Percentiles rank a stretch among this genome's conserved stretches.
Conservation (phyloP, 1,140 invertebrate species). For the Oncopodura yosiiana region DNA sequence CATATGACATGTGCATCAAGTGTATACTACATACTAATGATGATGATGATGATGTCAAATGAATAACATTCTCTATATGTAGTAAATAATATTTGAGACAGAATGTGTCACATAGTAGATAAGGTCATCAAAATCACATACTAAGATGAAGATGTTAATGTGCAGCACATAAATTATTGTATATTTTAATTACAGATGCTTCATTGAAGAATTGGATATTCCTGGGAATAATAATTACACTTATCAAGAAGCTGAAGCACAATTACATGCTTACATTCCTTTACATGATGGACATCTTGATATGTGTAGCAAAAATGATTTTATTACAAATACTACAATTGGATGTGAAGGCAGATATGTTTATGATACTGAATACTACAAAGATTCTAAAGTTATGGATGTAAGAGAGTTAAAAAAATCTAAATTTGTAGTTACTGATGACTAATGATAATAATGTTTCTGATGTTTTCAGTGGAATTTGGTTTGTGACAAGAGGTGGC, state of each 20-base stretch:
- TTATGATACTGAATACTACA: slow-evolving; percentile 58
- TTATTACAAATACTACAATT: not conserved
- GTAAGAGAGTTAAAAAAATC: slow-evolving; percentile 29
- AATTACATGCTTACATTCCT: slow-evolving; percentile 14
- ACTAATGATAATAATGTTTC: too few species aligned
- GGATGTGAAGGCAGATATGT: slow-evolving; percentile 52
- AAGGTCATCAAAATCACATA: too few species aligned
- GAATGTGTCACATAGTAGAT: too few species aligned
- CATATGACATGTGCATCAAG: too few species aligned
- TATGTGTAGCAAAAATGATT: slow-evolving; percentile 12
- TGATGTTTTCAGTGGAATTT: slow-evolving; percentile 72
- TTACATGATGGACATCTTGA: slow-evolving; percentile 10
- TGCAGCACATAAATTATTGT: too few species aligned
- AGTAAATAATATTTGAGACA: too few species aligned
- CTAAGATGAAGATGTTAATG: too few species aligned
- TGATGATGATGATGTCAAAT: too few species aligned
- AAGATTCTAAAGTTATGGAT: slow-evolving; percentile 59
- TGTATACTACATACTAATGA: too few species aligned
- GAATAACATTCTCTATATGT: too few species aligned
- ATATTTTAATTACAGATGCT: too few species aligned
- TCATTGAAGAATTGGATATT: slow-evolving; percentile 21
- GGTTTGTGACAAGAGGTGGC: slow-evolving; percentile 70
- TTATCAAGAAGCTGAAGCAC: not conserved
- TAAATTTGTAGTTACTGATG: too few species aligned
- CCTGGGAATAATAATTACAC: not conserved